Conservation (phyloP, 2,113 vertebrate species). For the Gobio gobio region DNA sequence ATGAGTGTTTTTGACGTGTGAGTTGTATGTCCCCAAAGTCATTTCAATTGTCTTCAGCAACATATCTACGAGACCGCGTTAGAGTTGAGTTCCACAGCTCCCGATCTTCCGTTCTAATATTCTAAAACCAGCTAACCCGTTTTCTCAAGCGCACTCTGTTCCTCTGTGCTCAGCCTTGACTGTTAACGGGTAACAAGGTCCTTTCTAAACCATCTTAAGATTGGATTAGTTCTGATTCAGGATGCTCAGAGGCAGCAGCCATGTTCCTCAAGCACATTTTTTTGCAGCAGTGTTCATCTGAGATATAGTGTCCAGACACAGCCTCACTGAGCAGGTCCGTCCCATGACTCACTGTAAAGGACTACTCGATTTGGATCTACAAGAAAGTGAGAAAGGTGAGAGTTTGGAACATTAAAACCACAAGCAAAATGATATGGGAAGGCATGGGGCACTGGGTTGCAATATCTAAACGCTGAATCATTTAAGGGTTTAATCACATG, state of each 20-base stretch:
- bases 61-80: slow-evolving; percentile 29
- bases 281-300: slow-evolving; percentile 48
- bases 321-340: slow-evolving; percentile 84
- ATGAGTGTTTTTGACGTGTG: slow-evolving; percentile 42
- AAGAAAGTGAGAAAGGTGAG: slow-evolving; percentile 49
- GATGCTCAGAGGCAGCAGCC: slow-evolving; percentile 36
- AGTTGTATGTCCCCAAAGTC: slow-evolving; percentile 40
- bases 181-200: slow-evolving; percentile 35
- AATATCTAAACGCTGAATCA: slow-evolving; percentile 8
- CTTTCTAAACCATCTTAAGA: slow-evolving; percentile 41
- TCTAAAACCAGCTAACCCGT: slow-evolving; percentile 48
- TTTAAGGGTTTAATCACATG: background rate
- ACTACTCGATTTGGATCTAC: slow-evolving; percentile 90
- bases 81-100: slow-evolving; percentile 38
- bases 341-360: slow-evolving; percentile 87
- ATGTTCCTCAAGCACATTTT: slow-evolving; percentile 38
- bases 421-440: background rate
- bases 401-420: background rate
- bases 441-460: slow-evolving; percentile 1
- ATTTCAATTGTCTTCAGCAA: slow-evolving; percentile 53
- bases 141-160: slow-evolving; percentile 9
- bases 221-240: slow-evolving; percentile 43
- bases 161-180: slow-evolving; percentile 38
- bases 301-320: slow-evolving; percentile 44
- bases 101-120: slow-evolving; percentile 44